Evolutionary conservation across 2,888 invertebrate genomes (phyloP).

Genomic region (Drosophila anomelani): DNA sequence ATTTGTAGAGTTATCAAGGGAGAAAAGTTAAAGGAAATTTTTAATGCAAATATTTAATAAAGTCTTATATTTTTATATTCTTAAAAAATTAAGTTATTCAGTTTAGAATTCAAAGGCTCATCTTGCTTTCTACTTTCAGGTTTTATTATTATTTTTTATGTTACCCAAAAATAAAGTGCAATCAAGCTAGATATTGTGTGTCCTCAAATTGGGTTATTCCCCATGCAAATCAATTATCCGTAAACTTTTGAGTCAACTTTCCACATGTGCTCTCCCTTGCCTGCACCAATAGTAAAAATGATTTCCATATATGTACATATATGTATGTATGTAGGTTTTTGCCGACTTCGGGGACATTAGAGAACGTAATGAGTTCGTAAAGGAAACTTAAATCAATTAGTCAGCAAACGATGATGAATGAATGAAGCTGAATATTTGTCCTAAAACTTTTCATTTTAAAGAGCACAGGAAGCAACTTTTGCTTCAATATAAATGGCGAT

Average conservation of each 20-base stretch:
- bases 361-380: constrained; percentile 42
- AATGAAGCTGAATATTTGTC: constrained; percentile 15
- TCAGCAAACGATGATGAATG: constrained; percentile 58
- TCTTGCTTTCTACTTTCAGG: too few relatives aligned
- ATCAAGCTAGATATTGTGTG: constrained; percentile 77
- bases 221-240: constrained; percentile 41
- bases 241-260: constrained; percentile 35
- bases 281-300: constrained; percentile 15
- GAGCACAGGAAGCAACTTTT: constrained; percentile 15
- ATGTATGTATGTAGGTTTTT: neutral
- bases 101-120: neutral
- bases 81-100: neutral
- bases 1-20: neutral
- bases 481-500: constrained; percentile 4
- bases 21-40: neutral
- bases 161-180: constrained; percentile 14
- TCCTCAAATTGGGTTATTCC: constrained; percentile 32
- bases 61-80: neutral
- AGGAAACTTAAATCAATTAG: constrained; percentile 45
- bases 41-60: neutral
- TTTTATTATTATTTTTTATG: neutral
- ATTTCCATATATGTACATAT: constrained; percentile 2
- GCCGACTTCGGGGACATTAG: constrained; percentile 38
- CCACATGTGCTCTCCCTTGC: constrained; percentile 12
- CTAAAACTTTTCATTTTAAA: constrained; percentile 40